A percentile compares a stretch with the other conserved stretches of the same genome.
Evolutionary conservation across 2,888 invertebrate genomes (phyloP).

Genomic region (Mesorhabditis spiculigera): DNA sequence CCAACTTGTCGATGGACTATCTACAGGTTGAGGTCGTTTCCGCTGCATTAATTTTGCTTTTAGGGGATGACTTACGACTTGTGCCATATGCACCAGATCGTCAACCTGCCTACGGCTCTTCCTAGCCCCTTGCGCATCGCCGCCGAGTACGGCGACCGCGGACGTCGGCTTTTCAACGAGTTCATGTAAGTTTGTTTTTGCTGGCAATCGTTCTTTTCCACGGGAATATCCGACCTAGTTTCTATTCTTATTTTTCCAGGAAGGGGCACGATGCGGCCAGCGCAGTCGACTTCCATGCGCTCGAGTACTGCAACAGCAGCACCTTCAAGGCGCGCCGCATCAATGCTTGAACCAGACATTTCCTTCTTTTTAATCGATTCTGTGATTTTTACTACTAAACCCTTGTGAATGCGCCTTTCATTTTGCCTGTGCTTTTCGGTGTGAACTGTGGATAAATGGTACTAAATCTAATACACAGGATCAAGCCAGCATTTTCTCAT

Average conservation of each 20-base stretch:
- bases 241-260: neutral
- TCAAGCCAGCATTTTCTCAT: no score
- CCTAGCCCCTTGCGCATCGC: slow-evolving; percentile 25
- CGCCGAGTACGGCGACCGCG: slow-evolving; percentile 17
- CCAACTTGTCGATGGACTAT: slow-evolving; percentile 5
- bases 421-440: neutral
- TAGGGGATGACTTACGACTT: slow-evolving; percentile 19
- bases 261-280: neutral
- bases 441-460: no score
- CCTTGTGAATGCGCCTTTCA: slow-evolving; percentile 6
- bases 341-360: neutral
- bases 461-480: no score
- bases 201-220: no score
- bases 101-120: slow-evolving; percentile 14
- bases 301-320: neutral
- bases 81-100: slow-evolving; percentile 21
- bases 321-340: neutral
- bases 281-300: neutral
- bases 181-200: no score
- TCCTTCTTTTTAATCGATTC: neutral
- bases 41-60: neutral
- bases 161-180: neutral
- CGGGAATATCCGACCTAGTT: neutral
- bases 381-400: neutral
- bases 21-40: neutral